Evolutionary conservation across 2,888 invertebrate species (phyloP), one percentile per base, ranked within the genome.

Genomic region (Scaptomyza tumidula): DNA sequence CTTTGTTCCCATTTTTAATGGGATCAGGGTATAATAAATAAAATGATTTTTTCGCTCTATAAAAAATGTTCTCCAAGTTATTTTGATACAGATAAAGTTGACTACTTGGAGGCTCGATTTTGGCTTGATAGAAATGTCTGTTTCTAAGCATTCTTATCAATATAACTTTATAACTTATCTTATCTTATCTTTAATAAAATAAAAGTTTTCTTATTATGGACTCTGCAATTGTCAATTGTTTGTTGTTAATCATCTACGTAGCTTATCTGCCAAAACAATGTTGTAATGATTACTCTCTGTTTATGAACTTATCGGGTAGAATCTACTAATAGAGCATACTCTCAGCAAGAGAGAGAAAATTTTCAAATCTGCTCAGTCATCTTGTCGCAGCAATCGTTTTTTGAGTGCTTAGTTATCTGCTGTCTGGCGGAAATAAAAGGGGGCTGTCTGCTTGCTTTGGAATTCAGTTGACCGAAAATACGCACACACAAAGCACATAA

Each of bases 381-480:
- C 19, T 37, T 29, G 29, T 10, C 63, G 19, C 7, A 16, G 63
- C 35, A 62, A 14, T 6, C 31, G 10, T 24, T 3, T 1, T 4
- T 4, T 10, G 2, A 33, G 9, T 19, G 13, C 5, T 4, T 1
- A 14, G n/a, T 44, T 44, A n/a, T 6, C 16, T 16, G 24, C 35
- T 19, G 3, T 11, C 6, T n/a, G 9, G 10, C 3, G 1, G 0
- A 6, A 6, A 64, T 39, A 45, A 39, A 52, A n/a, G 9, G 19
- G 6, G 7, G 24, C 10, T 14, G 33, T 9, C 9, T 3, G 5
- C 1, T 2, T 6, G 3, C 3, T 6, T 33, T 3, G 41, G 0
- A 24, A 37, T 2, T 76, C 49, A 73, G 77, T 74, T 46, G 10
- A 43, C 6, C 49, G 27, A 43, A 5, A 1, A 10, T 33, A 33